Conservation (phyloP, 2,888 invertebrate genomes). For the Allolobophora icterica region DNA sequence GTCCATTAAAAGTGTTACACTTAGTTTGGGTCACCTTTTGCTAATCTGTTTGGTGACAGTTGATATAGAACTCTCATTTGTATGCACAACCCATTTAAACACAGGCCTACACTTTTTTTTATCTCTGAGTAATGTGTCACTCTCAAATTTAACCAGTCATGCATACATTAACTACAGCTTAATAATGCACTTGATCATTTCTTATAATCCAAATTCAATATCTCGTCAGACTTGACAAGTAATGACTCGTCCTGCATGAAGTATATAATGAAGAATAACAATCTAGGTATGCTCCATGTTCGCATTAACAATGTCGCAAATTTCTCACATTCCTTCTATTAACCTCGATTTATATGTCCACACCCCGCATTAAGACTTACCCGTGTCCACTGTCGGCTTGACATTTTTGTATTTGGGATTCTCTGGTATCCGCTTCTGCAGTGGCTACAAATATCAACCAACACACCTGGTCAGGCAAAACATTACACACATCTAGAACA, state of each 20-base stretch:
- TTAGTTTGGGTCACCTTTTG: too few species aligned
- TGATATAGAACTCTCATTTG: too few species aligned
- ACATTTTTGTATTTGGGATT: constrained; percentile 65
- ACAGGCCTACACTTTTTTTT: neutral
- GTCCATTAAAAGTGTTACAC: too few species aligned
- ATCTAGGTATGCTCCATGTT: too few species aligned
- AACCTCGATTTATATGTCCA: neutral
- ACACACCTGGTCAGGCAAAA: neutral
- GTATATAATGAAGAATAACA: too few species aligned
- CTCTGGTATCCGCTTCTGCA: constrained; percentile 59
- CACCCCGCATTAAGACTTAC: constrained; percentile 47
- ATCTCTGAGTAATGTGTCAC: neutral
- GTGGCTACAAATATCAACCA: constrained; percentile 50
- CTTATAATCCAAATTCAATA: neutral
- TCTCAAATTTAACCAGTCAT: neutral
- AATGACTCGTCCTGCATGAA: neutral
- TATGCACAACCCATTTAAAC: too few species aligned
- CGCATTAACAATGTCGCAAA: too few species aligned
- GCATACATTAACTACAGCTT: neutral
- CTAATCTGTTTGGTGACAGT: too few species aligned
- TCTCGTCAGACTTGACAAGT: neutral
- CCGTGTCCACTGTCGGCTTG: constrained; percentile 62
- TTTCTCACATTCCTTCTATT: neutral
- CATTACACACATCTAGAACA: neutral
- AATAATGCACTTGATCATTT: neutral